These are phyloP conservation scores for Slavum lentiscoides DNA, from an alignment of 2,888 invertebrate species.

Conservation along the genomic window DNA sequence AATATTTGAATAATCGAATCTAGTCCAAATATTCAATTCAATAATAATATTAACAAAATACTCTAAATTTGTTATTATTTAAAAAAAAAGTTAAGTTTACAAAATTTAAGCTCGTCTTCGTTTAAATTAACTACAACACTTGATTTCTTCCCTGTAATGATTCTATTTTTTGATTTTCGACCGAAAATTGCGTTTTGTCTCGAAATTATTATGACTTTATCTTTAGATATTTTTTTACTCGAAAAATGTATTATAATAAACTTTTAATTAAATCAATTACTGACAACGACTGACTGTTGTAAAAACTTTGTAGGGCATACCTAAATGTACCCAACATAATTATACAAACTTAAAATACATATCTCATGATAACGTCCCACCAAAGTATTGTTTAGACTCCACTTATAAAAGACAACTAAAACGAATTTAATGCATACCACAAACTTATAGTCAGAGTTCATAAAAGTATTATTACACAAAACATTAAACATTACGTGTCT, in stretches of 20 bases:
- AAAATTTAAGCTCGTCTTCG: slow-evolving; percentile 22
- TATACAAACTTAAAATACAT: too few relatives aligned
- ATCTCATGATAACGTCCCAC: not conserved
- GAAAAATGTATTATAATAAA: not conserved
- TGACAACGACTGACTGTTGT: not conserved
- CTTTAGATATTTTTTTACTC: not conserved
- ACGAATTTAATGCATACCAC: not conserved
- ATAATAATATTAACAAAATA: not conserved
- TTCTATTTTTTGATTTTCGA: not conserved
- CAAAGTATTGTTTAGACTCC: not conserved
- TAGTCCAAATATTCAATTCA: slow-evolving; percentile 2
- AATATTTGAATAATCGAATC: slow-evolving; percentile 15
- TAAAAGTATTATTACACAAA: not conserved
- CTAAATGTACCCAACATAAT: too few relatives aligned
- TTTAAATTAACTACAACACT: slow-evolving; percentile 9
- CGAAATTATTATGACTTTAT: not conserved
- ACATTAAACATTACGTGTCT: not conserved
- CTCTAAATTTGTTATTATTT: not conserved
- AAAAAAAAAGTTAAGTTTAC: slow-evolving; percentile 7
- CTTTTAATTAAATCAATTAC: not conserved
- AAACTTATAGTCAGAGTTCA: too few relatives aligned
- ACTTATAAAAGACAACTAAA: slow-evolving; percentile 9
- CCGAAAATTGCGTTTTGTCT: not conserved
- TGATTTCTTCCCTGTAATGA: not conserved
- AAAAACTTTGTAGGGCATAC: not conserved